A percentile compares a stretch with the other conserved stretches of the same genome.
phyloP scores from a whole-genome alignment of 2,888 invertebrate genomes.

The Epistrophella euchroma region DNA sequence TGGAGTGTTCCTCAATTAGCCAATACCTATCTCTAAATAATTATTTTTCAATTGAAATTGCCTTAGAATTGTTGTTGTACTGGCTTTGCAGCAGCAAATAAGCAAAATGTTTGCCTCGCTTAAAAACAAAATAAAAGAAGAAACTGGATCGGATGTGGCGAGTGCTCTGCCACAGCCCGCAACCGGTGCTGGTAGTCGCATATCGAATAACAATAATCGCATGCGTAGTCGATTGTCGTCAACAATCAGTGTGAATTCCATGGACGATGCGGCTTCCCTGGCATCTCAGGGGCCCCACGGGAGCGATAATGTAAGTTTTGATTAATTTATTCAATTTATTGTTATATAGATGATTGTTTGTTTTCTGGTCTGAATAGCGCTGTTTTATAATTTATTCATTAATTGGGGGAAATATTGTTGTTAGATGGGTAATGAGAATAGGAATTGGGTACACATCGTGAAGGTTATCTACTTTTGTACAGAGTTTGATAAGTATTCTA shows the following conservation, averaged over 20 bases:
- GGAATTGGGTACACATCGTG: background rate
- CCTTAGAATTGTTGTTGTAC: slow-evolving; percentile 40
- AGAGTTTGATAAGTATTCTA: background rate
- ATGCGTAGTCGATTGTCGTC: slow-evolving; percentile 82
- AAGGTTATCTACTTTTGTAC: background rate
- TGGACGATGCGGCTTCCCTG: slow-evolving; percentile 79
- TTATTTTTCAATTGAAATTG: slow-evolving; percentile 33
- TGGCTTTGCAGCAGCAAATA: slow-evolving; percentile 67
- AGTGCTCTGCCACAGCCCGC: slow-evolving; percentile 45
- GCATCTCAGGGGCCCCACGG: slow-evolving; percentile 64
- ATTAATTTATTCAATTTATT: slow-evolving; percentile 19
- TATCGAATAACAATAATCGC: slow-evolving; percentile 80
- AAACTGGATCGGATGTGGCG: slow-evolving; percentile 91
- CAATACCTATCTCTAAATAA: slow-evolving; percentile 10
- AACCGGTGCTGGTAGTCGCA: slow-evolving; percentile 30
- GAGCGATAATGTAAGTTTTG: slow-evolving; percentile 77
- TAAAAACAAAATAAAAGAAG: slow-evolving; percentile 95
- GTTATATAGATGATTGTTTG: background rate
- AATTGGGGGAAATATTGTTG: background rate
- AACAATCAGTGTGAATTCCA: slow-evolving; percentile 81
- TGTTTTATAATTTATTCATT: slow-evolving; percentile 20
- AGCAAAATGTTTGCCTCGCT: slow-evolving; percentile 91
- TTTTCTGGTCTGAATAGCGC: background rate
- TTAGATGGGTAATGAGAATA: background rate
- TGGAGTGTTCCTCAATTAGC: slow-evolving; percentile 6